These are phyloP conservation scores for Neosilurus hyrtlii DNA, from an alignment of 2,797 vertebrate genomes.

Conservation along the genomic window DNA sequence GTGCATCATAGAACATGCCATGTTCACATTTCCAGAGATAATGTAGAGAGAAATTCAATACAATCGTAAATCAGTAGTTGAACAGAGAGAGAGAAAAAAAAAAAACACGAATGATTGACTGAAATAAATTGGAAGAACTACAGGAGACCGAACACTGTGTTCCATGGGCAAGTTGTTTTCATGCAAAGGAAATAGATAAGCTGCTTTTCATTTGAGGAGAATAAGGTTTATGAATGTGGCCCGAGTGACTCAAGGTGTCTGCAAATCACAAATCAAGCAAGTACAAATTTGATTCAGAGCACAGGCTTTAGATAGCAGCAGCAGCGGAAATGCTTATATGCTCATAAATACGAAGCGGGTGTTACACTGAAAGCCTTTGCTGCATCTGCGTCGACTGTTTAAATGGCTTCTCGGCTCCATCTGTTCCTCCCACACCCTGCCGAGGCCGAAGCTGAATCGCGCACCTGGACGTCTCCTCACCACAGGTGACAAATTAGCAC, in stretches of 20 bases:
- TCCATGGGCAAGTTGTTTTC: neutral
- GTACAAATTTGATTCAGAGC: constrained; percentile 33
- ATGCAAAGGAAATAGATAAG: constrained; percentile 17
- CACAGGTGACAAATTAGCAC: constrained; percentile 57
- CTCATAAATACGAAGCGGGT: constrained; percentile 60
- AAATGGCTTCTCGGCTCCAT: constrained; percentile 60
- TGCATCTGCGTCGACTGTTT: constrained; percentile 45
- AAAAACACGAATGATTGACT: constrained; percentile 7
- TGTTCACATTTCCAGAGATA: neutral
- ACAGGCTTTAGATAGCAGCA: constrained; percentile 14
- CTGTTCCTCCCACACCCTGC: constrained; percentile 60
- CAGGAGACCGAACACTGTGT: neutral
- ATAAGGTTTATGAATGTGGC: constrained; percentile 14
- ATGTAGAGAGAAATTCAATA: neutral
- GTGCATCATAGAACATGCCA: no score
- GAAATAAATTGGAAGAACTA: constrained; percentile 20
- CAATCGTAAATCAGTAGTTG: neutral
- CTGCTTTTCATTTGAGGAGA: constrained; percentile 33
- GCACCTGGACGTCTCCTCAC: constrained; percentile 34
- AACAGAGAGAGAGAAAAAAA: neutral
- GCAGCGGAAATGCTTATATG: constrained; percentile 45
- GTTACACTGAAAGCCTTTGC: constrained; percentile 38
- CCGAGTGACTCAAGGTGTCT: constrained; percentile 5
- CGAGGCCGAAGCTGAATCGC: constrained; percentile 28
- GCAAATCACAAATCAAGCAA: constrained; percentile 32